phyloP scores from a whole-genome alignment of 2,113 vertebrate genomes.

The Mustelus asterias region DNA sequence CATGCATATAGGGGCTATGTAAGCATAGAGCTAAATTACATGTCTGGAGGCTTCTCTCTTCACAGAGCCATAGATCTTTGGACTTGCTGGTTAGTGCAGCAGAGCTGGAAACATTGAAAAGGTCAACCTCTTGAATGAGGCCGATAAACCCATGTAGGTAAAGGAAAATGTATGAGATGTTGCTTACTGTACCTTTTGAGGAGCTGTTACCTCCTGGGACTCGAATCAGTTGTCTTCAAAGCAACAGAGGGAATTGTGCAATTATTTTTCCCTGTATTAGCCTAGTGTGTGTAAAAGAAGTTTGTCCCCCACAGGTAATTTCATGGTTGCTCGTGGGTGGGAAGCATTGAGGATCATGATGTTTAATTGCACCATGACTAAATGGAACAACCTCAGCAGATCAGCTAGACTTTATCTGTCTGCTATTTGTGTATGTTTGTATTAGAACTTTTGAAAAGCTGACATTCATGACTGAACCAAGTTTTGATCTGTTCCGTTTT shows the following conservation, averaged over 20 bases:
- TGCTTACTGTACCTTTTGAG: not conserved
- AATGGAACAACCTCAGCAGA: not conserved
- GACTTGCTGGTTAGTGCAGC: not conserved
- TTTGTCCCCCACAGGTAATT: not conserved
- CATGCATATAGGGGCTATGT: not conserved
- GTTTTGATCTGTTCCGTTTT: not conserved
- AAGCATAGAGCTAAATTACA: not conserved
- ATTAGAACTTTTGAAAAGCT: not conserved
- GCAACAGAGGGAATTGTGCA: not conserved
- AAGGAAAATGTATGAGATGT: not conserved
- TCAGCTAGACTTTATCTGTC: not conserved
- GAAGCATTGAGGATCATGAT: no score
- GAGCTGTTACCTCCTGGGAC: not conserved
- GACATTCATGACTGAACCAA: not conserved
- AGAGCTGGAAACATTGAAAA: no score
- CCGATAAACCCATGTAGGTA: not conserved
- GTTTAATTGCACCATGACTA: not conserved
- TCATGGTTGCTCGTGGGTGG: not conserved
- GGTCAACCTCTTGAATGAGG: not conserved
- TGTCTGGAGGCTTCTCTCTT: no score
- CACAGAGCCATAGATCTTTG: not conserved
- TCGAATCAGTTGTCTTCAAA: not conserved
- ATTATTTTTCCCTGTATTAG: not conserved
- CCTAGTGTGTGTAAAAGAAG: not conserved
- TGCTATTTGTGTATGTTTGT: not conserved